Evolutionary conservation across 2,888 invertebrate genomes (phyloP).

Genomic region (Leptinotarsa tumamoca): DNA sequence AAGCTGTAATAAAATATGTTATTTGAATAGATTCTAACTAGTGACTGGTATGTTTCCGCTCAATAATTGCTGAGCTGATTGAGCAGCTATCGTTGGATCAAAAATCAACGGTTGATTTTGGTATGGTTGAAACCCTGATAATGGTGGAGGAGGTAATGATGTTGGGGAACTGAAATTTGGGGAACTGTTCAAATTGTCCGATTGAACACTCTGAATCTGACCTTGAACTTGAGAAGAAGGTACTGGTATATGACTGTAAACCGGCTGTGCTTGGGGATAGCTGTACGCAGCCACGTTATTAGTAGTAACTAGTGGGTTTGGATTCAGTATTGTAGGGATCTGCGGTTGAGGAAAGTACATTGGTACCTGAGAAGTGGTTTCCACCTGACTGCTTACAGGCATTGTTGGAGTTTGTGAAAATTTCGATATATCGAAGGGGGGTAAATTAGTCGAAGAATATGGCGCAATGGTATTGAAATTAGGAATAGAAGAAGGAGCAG

Average conservation of each 20-base stretch:
- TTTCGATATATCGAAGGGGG: slow-evolving; percentile 34
- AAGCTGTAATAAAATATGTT: neutral
- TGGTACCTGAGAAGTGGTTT: slow-evolving; percentile 44
- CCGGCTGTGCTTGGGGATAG: slow-evolving; percentile 40
- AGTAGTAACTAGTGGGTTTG: slow-evolving; percentile 29
- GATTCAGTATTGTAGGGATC: slow-evolving; percentile 36
- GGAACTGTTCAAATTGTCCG: neutral
- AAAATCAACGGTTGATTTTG: slow-evolving; percentile 57
- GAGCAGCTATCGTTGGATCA: slow-evolving; percentile 65
- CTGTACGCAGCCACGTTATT: slow-evolving; percentile 43
- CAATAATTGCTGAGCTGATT: slow-evolving; percentile 64
- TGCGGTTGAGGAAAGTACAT: slow-evolving; percentile 44
- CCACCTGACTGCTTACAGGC: slow-evolving; percentile 19
- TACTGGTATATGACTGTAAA: slow-evolving; percentile 8
- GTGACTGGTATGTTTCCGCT: slow-evolving; percentile 53
- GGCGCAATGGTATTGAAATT: slow-evolving; percentile 42
- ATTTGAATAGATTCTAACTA: slow-evolving; percentile 27
- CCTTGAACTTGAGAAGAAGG: slow-evolving; percentile 11
- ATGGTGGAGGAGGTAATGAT: slow-evolving; percentile 40
- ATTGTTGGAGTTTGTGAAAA: slow-evolving; percentile 28
- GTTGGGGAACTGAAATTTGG: slow-evolving; percentile 19
- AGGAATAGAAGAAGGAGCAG: slow-evolving; percentile 51
- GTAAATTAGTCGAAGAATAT: neutral
- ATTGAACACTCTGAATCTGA: slow-evolving; percentile 27
- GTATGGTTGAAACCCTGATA: slow-evolving; percentile 43